phyloP scores from a whole-genome alignment of 2,113 vertebrate genomes.

The Castor canadensis region DNA sequence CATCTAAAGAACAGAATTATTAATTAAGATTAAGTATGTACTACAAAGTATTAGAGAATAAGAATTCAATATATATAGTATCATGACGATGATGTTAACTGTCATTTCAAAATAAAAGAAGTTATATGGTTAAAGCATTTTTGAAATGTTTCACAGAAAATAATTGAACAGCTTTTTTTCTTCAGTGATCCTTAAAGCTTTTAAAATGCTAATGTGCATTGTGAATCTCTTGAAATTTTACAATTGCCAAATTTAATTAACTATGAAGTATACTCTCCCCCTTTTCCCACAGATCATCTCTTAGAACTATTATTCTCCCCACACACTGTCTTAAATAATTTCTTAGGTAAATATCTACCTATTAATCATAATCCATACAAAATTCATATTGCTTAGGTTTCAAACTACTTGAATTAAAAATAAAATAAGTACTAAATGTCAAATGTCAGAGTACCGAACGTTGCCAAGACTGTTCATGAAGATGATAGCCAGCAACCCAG shows the following conservation, averaged over 20 bases:
- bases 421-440: slow-evolving; percentile 42
- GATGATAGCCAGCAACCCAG: background rate
- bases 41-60: background rate
- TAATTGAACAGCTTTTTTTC: background rate
- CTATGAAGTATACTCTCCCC: background rate
- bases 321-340: slow-evolving; percentile 57
- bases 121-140: background rate
- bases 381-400: slow-evolving; percentile 43
- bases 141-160: background rate
- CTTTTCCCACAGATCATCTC: background rate
- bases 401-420: background rate
- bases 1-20: background rate
- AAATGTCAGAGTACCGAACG: slow-evolving; percentile 50
- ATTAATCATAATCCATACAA: slow-evolving; percentile 50
- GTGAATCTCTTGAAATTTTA: slow-evolving; percentile 32
- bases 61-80: background rate
- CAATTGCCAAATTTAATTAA: slow-evolving; percentile 50
- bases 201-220: slow-evolving; percentile 28
- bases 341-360: slow-evolving; percentile 61
- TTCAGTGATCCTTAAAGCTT: background rate
- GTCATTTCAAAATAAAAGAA: slow-evolving; percentile 27
- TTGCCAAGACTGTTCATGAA: background rate
- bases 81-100: background rate
- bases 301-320: background rate
- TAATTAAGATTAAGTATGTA: background rate